phyloP scores from a whole-genome alignment of 2,113 vertebrate genomes.

The Dipodomys stephensi region DNA sequence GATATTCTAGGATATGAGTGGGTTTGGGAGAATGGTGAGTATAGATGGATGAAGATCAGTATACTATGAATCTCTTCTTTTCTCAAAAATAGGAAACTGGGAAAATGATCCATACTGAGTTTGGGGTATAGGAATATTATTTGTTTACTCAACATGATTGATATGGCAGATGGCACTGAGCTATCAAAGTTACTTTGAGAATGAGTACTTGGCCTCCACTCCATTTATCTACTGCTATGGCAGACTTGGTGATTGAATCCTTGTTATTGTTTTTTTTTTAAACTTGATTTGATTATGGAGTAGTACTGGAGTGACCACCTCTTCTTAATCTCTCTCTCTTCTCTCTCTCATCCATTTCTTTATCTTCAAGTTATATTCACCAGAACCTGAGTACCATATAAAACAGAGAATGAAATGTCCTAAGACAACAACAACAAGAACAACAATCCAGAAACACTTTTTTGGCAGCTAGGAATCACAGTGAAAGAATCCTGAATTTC shows the following conservation, averaged over 20 bases:
- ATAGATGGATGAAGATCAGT: background rate
- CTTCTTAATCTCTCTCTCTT: background rate
- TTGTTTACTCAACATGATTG: background rate
- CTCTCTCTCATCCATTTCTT: background rate
- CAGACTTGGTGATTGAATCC: background rate
- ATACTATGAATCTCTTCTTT: background rate
- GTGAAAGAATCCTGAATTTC: background rate
- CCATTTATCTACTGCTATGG: background rate
- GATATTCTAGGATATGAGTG: background rate
- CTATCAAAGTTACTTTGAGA: background rate
- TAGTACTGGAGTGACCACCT: background rate
- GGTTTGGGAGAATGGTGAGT: background rate
- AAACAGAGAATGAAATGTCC: slow-evolving; percentile 27
- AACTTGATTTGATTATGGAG: background rate
- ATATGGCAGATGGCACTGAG: background rate
- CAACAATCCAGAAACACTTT: background rate
- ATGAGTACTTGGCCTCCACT: background rate
- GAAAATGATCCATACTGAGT: background rate
- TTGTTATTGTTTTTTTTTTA: background rate
- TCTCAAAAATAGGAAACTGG: background rate
- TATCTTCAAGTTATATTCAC: slow-evolving; percentile 4
- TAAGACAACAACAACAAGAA: background rate
- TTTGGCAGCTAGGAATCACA: background rate
- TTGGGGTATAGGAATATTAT: background rate
- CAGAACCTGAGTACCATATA: background rate